Evolutionary conservation across 1,140 invertebrate species (phyloP), one percentile per base, ranked within the genome.

Genomic region (Drosophila pallidifrons): DNA sequence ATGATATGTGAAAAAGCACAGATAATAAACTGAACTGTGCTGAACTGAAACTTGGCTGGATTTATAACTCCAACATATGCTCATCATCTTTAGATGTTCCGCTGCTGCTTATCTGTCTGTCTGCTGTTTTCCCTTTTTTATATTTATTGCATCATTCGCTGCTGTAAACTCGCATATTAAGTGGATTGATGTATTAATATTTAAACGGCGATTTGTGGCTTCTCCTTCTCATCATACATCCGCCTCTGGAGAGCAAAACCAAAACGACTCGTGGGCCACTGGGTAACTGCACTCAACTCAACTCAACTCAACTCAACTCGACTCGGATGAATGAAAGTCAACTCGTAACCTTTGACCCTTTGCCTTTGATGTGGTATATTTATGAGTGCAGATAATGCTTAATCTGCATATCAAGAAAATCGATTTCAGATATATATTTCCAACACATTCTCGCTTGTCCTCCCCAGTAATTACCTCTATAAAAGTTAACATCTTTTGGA

Each of bases 111-210:
- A n/a, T 41, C 32, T 16, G 25, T 58, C 30, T 51, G 4, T 25
- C 16, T 41, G 15, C 45, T 45, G 64, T 68, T 69, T 66, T 63
- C 28, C 60, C 68, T 67, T 79, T 90, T 82, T 86, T 90, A 89
- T 90, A 90, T 90, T 86, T 90, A 91, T 86, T 82, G 58, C 82
- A 87, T 77, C 87, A 90, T 86, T 91, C 80, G 75, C 63, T 72
- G 77, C 80, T 81, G 81, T 69, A 91, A 90, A 82, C 80, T 86
- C 87, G 74, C 87, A 82, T 90, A 86, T 90, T 91, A 87, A 90
- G 82, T 90, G 82, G 87, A 90, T 90, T 90, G 87, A 91, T 91
- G 82, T 91, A 90, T 90, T 87, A 90, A 90, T 91, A 90, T 90
- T 90, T 90, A 86, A 90, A 86, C 80, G 82, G 71, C 75, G 87